Percentiles rank a stretch among this genome's conserved stretches.
Evolutionary conservation across 2,888 invertebrate genomes (phyloP).

Genomic region (Drosophila diplacantha): DNA sequence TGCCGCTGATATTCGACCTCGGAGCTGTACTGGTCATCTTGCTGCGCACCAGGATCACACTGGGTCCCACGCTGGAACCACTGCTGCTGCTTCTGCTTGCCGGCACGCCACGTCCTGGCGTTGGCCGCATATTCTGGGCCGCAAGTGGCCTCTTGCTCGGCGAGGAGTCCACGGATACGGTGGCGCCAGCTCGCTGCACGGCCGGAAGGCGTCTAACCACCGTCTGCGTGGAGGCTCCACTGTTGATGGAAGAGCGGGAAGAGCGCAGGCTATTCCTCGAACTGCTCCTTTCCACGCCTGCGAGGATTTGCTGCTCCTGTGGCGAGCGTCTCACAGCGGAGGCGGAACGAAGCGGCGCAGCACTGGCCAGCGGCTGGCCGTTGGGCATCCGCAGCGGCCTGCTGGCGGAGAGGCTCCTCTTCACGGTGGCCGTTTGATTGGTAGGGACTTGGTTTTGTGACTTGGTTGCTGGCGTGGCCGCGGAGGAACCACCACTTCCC

Average conservation of each 20-base stretch:
- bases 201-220: constrained; percentile 85
- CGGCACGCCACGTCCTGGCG: constrained; percentile 76
- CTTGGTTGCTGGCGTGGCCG: constrained; percentile 37
- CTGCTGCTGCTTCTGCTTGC: constrained; percentile 81
- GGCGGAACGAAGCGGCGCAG: constrained; percentile 75
- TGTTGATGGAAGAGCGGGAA: constrained; percentile 90
- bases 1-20: constrained; percentile 49
- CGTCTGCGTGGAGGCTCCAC: constrained; percentile 87
- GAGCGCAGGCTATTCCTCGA: constrained; percentile 89
- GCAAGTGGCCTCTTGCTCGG: constrained; percentile 79
- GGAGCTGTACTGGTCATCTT: constrained; percentile 45
- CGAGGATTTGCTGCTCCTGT: constrained; percentile 50
- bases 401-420: constrained; percentile 73
- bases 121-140: constrained; percentile 78
- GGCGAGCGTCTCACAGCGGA: constrained; percentile 46
- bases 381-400: constrained; percentile 80
- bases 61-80: constrained; percentile 81
- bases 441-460: constrained; percentile 52
- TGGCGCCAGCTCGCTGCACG: constrained; percentile 56
- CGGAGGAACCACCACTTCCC: constrained; percentile 32
- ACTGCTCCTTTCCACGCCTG: constrained; percentile 84
- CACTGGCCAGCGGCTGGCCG: constrained; percentile 82
- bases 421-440: constrained; percentile 24
- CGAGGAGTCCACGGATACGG: constrained; percentile 76
- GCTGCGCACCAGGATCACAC: constrained; percentile 66